Evolutionary conservation across 2,797 vertebrate genomes (phyloP).

Genomic region (Halcyon chelicuti): DNA sequence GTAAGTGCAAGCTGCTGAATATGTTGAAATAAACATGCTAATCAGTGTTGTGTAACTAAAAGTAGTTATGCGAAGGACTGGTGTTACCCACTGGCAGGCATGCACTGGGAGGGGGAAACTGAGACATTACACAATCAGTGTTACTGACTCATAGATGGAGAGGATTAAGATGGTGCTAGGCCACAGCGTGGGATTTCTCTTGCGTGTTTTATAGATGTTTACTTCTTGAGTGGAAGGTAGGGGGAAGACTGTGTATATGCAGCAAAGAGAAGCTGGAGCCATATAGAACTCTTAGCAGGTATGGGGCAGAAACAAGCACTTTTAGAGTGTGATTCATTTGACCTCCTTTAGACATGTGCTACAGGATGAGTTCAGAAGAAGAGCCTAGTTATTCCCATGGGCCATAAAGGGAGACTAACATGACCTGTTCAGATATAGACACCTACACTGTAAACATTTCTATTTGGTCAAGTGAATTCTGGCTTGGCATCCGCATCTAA

Average conservation of each 20-base stretch:
- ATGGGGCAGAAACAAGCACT: background rate
- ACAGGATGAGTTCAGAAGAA: background rate
- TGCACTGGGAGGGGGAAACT: background rate
- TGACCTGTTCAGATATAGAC: slow-evolving; percentile 52
- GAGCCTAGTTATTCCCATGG: background rate
- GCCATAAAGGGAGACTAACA: background rate
- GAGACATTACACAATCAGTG: background rate
- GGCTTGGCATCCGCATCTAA: slow-evolving; percentile 52
- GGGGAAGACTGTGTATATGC: background rate
- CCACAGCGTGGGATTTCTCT: background rate
- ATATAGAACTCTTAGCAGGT: background rate
- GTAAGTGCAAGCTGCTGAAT: background rate
- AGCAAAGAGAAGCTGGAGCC: background rate
- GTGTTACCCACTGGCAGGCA: background rate
- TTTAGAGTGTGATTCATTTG: background rate
- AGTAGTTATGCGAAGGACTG: background rate
- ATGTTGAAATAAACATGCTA: background rate
- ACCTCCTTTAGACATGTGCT: slow-evolving; percentile 33
- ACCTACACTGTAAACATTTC: slow-evolving; percentile 36
- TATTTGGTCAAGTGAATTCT: slow-evolving; percentile 25
- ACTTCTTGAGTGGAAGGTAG: background rate
- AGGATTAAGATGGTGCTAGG: background rate
- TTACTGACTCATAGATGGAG: background rate
- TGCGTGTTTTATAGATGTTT: background rate
- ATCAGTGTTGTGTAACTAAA: background rate